These are phyloP conservation scores for Neelides sp. DNA, from an alignment of 1,140 invertebrate species.

Conservation along the genomic window DNA sequence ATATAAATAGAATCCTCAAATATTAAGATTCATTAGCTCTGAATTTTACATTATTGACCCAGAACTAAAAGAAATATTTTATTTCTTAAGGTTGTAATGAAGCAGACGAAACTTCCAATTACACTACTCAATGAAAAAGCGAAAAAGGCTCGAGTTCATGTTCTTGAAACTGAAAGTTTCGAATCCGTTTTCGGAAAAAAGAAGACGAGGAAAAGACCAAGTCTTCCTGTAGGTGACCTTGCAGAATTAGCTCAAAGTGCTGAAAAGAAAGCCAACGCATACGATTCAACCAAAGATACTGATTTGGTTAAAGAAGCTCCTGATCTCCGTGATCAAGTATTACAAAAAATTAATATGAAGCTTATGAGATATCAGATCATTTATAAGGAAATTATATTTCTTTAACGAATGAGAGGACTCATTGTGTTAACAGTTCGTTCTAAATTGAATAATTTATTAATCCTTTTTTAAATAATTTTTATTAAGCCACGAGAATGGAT, in stretches of 20 bases:
- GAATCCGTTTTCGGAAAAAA: conserved; percentile 90
- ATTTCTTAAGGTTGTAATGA: conserved; percentile 66
- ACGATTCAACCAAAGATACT: conserved; percentile 63
- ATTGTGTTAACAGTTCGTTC: no score
- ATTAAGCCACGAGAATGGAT: conserved; percentile 42
- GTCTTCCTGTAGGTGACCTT: conserved; percentile 55
- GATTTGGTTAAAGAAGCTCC: conserved; percentile 61
- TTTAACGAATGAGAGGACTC: no score
- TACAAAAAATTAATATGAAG: no score
- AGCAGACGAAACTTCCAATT: conserved; percentile 84
- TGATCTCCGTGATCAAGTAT: conserved; percentile 58
- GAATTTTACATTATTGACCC: not conserved
- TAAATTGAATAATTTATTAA: no score
- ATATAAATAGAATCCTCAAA: not conserved
- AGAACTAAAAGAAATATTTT: not conserved
- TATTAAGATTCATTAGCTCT: not conserved
- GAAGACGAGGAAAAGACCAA: conserved; percentile 79
- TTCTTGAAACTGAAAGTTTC: conserved; percentile 91
- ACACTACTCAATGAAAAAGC: conserved; percentile 87
- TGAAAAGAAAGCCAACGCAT: conserved; percentile 56
- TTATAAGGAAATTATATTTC: no score
- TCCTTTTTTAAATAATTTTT: no score
- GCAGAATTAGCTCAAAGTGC: conserved; percentile 56
- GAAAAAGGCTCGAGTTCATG: conserved; percentile 78
- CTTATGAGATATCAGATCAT: no score